phyloP scores from a whole-genome alignment of 2,888 invertebrate species.

The Octonoba sinensis region DNA sequence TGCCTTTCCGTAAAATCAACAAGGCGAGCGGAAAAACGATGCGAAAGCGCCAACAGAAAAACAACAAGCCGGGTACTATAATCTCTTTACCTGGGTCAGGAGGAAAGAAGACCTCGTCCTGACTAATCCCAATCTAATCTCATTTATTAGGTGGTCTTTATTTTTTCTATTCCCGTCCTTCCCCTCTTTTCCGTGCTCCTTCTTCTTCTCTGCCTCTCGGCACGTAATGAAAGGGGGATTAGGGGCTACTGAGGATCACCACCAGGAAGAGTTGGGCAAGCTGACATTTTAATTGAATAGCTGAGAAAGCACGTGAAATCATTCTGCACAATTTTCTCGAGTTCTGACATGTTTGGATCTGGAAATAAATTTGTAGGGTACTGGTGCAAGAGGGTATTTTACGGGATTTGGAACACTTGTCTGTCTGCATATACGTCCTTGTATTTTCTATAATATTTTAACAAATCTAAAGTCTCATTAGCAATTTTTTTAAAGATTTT shows the following conservation, averaged over 20 bases:
- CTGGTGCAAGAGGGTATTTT: too few species aligned
- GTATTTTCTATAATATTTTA: too few species aligned
- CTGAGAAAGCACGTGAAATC: neutral
- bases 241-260: conserved; percentile 15
- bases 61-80: neutral
- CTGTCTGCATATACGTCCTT: too few species aligned
- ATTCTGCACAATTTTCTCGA: too few species aligned
- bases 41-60: too few species aligned
- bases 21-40: too few species aligned
- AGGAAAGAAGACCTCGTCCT: conserved; percentile 35
- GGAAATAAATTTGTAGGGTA: too few species aligned
- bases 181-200: conserved; percentile 2
- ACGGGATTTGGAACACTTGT: too few species aligned
- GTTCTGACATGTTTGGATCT: too few species aligned
- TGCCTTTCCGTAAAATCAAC: too few species aligned
- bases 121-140: conserved; percentile 59
- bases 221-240: conserved; percentile 42
- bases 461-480: too few species aligned
- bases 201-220: conserved; percentile 14
- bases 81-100: conserved; percentile 37
- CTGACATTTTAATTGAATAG: conserved; percentile 55
- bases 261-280: conserved; percentile 11
- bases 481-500: too few species aligned
- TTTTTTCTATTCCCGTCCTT: conserved; percentile 1
- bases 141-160: conserved; percentile 42